Base-by-base conservation (phyloP, 1,140 invertebrate species). In the Macrosteles quadrilineatus region DNA sequence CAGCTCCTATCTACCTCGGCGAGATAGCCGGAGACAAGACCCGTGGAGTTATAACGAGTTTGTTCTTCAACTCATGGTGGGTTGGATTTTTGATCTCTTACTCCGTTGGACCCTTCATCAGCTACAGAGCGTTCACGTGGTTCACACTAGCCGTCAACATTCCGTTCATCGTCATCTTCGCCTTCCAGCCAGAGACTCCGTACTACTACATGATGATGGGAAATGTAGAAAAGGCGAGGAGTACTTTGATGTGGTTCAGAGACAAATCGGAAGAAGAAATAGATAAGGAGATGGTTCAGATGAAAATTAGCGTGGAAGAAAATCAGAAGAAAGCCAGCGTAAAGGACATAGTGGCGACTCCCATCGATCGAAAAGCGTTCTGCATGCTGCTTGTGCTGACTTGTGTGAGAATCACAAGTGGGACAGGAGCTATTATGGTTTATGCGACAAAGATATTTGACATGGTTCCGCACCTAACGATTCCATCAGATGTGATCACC, bases 1-100 rank as follows among this genome's bases (percentile, higher is more conserved):
- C 88, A 14, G 83, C 88, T 2, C 92, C 93, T 0, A 91, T 95
- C 85, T 96, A 96, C 79, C 87, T 92, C 68, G 92, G 92, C 30
- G 94, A 96, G 82, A 94, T 95, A 47, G 88, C 74, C 12, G 63
- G 68, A 0, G 53, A 71, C 11, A 64, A 71, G 2, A 80, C 74
- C n/a, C 47, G 75, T 1, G 75, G 75, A 2, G 64, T 71, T 1
- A 14, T 74, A 0, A 92, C 92, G 3, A 91, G 93, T 0, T 88
- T 93, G 62, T 86, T 95, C 71, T 92, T 96, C 76, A 78, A 93
- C 9, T 91, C 91, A 75, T 87, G 90, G 43, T 86, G 87, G 4
- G 72, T 90, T 19, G 95, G 95, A 3, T 87, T 95, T 71, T 77
- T 96, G 0, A 85, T 90, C 30, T 83, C 90, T 0, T 97, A 94